These are phyloP conservation scores for Strix occidentalis DNA, from an alignment of 2,797 vertebrate species.

Conservation along the genomic window DNA sequence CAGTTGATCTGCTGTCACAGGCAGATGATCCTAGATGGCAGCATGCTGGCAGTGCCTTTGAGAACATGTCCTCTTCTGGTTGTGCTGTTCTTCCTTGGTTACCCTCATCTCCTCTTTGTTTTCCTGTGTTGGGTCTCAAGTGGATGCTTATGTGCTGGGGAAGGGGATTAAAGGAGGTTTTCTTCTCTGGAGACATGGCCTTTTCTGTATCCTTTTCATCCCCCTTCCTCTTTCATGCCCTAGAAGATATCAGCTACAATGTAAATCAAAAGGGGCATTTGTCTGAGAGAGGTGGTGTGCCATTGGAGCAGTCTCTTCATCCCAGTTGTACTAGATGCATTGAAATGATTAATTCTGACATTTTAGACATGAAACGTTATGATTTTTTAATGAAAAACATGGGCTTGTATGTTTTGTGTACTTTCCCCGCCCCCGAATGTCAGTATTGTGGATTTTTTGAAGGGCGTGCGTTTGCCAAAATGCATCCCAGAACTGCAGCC, in stretches of 20 bases:
- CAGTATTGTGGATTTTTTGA: neutral
- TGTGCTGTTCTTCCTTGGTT: neutral
- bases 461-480: neutral
- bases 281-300: neutral
- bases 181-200: neutral
- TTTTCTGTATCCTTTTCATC: neutral
- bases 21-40: neutral
- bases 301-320: neutral
- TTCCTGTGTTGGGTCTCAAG: neutral
- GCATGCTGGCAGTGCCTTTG: accelerated
- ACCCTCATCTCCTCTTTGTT: neutral
- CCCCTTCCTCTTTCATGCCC: neutral
- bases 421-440: neutral
- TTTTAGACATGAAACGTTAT: neutral
- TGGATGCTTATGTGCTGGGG: neutral
- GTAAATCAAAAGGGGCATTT: neutral
- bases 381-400: neutral
- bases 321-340: neutral
- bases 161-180: neutral
- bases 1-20: neutral
- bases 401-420: neutral
- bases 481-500: neutral
- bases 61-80: neutral
- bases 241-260: neutral
- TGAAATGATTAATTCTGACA: neutral